Conservation (phyloP, 2,888 invertebrate genomes). For the Cheilosia scutellata region DNA sequence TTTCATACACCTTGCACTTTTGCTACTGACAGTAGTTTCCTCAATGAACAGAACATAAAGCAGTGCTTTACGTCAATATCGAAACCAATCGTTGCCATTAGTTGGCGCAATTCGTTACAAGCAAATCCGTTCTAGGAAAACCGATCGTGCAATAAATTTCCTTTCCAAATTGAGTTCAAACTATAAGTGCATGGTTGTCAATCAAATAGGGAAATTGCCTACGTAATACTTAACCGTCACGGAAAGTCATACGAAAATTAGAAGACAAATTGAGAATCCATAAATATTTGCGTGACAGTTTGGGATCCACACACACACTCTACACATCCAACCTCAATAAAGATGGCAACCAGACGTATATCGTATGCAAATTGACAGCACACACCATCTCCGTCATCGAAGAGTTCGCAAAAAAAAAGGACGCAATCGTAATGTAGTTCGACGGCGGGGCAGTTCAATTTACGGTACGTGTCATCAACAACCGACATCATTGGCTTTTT, state of each 20-base stretch:
- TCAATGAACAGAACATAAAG: too few relatives aligned
- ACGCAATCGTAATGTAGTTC: slow-evolving; percentile 38
- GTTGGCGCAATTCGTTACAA: slow-evolving; percentile 37
- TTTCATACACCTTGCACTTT: neutral
- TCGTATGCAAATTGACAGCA: slow-evolving; percentile 70
- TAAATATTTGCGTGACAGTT: slow-evolving; percentile 60
- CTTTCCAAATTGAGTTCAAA: slow-evolving; percentile 67
- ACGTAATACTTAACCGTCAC: slow-evolving; percentile 57
- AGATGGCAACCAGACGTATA: slow-evolving; percentile 49
- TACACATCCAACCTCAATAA: slow-evolving; percentile 23
- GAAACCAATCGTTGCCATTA: neutral
- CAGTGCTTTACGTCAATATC: too few relatives aligned
- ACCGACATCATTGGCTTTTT: slow-evolving; percentile 34
- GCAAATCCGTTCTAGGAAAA: slow-evolving; percentile 42
- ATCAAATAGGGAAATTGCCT: slow-evolving; percentile 61
- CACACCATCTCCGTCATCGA: slow-evolving; percentile 25
- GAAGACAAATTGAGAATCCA: slow-evolving; percentile 28
- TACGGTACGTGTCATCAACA: slow-evolving; percentile 27
- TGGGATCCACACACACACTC: slow-evolving; percentile 37
- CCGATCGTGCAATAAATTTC: slow-evolving; percentile 63
- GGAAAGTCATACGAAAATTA: slow-evolving; percentile 32
- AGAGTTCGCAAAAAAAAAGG: slow-evolving; percentile 15
- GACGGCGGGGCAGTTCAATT: slow-evolving; percentile 3
- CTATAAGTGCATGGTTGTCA: slow-evolving; percentile 64
- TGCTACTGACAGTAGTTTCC: too few relatives aligned